These are phyloP conservation scores for Machimus rusticus DNA, from an alignment of 2,888 invertebrate species.

Conservation along the genomic window DNA sequence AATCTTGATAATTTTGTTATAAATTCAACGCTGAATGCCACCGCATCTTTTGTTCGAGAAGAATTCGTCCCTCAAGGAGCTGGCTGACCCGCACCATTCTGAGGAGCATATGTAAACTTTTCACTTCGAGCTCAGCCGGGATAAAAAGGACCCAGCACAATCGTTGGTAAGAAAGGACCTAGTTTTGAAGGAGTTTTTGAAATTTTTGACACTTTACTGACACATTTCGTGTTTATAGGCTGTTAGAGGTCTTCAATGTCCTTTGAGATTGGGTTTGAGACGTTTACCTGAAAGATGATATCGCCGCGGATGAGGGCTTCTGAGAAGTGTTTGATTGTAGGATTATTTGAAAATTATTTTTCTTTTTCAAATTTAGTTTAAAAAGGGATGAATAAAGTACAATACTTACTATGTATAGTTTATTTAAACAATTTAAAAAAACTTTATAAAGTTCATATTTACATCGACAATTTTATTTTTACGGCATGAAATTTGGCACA, in stretches of 20 bases:
- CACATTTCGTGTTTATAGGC: not conserved
- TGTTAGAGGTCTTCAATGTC: not conserved
- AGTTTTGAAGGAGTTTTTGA: not conserved
- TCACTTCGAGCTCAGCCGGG: not conserved
- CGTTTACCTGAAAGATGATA: slow-evolving; percentile 1
- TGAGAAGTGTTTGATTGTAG: not conserved
- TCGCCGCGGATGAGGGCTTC: not conserved
- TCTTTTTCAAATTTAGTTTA: not conserved
- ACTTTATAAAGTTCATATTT: no score
- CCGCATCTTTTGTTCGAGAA: not conserved
- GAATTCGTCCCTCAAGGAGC: not conserved
- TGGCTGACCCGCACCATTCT: not conserved
- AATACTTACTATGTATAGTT: not conserved
- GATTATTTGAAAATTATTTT: not conserved
- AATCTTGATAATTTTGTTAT: not conserved
- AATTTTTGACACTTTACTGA: slow-evolving; percentile 20
- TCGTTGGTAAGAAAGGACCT: not conserved
- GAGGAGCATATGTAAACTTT: not conserved
- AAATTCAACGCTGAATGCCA: not conserved
- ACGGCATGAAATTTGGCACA: no score
- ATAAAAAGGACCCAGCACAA: not conserved
- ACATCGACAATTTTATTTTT: no score
- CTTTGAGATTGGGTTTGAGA: not conserved
- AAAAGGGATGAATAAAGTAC: not conserved
- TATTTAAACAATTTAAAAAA: no score